Evolutionary conservation across 2,113 vertebrate species (phyloP).

Genomic region (Boleophthalmus pectinirostris): DNA sequence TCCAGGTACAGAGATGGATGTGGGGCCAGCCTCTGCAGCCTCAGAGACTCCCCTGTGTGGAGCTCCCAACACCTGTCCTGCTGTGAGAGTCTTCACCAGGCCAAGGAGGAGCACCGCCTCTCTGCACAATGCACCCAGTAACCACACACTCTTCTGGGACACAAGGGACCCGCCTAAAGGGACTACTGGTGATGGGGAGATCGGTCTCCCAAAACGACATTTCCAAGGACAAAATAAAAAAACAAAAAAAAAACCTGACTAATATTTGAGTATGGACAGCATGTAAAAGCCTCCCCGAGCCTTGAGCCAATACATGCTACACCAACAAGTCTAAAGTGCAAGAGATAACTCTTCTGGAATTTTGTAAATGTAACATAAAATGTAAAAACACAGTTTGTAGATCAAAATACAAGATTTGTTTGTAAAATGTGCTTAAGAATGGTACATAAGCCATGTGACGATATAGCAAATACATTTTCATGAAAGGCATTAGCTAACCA

Average conservation of each 20-base stretch:
- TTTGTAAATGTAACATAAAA: neutral
- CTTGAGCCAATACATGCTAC: constrained; percentile 34
- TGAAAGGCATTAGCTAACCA: no score
- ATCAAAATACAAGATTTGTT: no score
- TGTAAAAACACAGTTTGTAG: neutral
- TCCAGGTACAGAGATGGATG: constrained; percentile 77
- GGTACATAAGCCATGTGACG: no score
- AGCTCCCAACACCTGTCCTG: constrained; percentile 70
- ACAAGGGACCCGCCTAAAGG: constrained; percentile 28
- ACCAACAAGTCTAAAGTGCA: constrained; percentile 62
- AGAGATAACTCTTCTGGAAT: neutral
- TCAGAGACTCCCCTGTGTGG: constrained; percentile 68
- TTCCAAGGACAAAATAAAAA: constrained; percentile 64
- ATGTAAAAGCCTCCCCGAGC: constrained; percentile 38
- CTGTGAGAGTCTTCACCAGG: constrained; percentile 77
- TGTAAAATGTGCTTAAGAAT: no score
- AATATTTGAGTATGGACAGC: constrained; percentile 39
- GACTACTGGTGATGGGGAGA: constrained; percentile 44
- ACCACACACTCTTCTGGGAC: constrained; percentile 45
- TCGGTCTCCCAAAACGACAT: constrained; percentile 58
- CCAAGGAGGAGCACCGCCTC: constrained; percentile 74
- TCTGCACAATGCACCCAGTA: constrained; percentile 46
- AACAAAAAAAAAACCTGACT: no score
- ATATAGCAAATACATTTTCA: no score
- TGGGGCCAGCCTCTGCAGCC: constrained; percentile 63